Evolutionary conservation across 2,797 vertebrate genomes (phyloP), one percentile per base, ranked within the genome.

Genomic region (Rhinophrynus dorsalis): DNA sequence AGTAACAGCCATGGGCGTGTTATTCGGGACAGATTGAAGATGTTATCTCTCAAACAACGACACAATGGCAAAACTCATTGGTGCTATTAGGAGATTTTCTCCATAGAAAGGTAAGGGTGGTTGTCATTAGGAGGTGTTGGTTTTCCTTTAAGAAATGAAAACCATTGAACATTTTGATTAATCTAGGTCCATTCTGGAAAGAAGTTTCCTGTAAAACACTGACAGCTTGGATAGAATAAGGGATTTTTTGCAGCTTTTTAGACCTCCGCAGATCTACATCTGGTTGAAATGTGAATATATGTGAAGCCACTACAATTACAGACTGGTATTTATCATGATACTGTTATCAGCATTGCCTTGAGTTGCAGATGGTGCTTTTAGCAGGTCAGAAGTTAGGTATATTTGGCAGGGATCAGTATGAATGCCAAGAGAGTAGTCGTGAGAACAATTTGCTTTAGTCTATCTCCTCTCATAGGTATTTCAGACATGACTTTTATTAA

Each of bases 351-450:
- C 54, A 27, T 44, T 26, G 54, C 61, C 55, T 59, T 58, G 52
- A 58, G 44, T 48, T 50, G 44, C 68, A 51, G 42, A 50, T 42
- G 35, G 44, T 11, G 69, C 69, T 72, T 72, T 72, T 72, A 65
- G 55, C 54, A 52, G 61, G 61, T 65, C 61, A 66, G 54, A 72
- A 59, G 61, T 59, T 72, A 71, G 61, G 61, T 66, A 63, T 58
- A 72, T 66, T 72, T 66, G 69, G 69, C 69, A 65, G 54, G 60
- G 61, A 72, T 65, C 69, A 66, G 35, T 30, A 42, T 35, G 21
- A 44, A 72, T 51, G 54, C 33, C 59, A 52, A 59, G 52, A 72
- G 69, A 72, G 69, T 45, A 44, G 69, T n/a, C 61, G 54, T 66
- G 69, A 52, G 61, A 72, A 72, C 35, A 72, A 27, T 52, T 27